A percentile compares a stretch with the other conserved stretches of the same genome.
phyloP scores from a whole-genome alignment of 2,888 invertebrate species.

The Agriotes lineatus region DNA sequence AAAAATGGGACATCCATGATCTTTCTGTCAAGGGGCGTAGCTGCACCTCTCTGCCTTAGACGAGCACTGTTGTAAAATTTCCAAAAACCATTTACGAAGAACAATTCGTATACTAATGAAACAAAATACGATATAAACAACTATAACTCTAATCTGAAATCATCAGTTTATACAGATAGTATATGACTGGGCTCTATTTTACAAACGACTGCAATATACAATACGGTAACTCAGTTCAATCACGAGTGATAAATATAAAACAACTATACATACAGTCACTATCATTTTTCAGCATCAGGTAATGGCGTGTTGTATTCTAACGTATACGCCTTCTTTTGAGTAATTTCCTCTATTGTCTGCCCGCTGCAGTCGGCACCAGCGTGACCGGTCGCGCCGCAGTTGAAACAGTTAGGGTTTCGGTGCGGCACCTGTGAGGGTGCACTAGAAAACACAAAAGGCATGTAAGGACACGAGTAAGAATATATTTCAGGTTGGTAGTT shows the following conservation, averaged over 20 bases:
- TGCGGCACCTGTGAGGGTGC: conserved; percentile 69
- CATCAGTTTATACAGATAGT: conserved; percentile 14
- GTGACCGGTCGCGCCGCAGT: conserved; percentile 90
- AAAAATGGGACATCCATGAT: conserved; percentile 2
- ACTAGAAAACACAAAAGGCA: conserved; percentile 64
- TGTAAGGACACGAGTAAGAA: conserved; percentile 58
- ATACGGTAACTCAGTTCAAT: conserved; percentile 54
- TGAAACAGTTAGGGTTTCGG: conserved; percentile 84
- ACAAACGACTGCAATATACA: conserved; percentile 25
- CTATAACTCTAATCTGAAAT: conserved; percentile 14
- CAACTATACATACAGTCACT: conserved; percentile 42
- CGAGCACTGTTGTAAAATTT: conserved; percentile 4
- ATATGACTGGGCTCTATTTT: conserved; percentile 13
- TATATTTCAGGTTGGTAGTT: conserved; percentile 69
- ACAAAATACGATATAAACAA: conserved; percentile 1
- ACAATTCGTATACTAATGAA: conserved; percentile 8
- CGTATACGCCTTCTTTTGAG: conserved; percentile 78
- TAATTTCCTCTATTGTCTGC: conserved; percentile 93
- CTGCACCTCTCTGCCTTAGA: conserved; percentile 18
- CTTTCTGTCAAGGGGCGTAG: background rate
- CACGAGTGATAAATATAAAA: conserved; percentile 40
- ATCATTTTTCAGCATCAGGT: conserved; percentile 54
- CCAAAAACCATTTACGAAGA: conserved; percentile 4
- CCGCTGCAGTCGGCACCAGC: conserved; percentile 89
- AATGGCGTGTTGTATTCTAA: conserved; percentile 70